phyloP scores from a whole-genome alignment of 1,140 invertebrate species.

The Hylaeus volcanicus region DNA sequence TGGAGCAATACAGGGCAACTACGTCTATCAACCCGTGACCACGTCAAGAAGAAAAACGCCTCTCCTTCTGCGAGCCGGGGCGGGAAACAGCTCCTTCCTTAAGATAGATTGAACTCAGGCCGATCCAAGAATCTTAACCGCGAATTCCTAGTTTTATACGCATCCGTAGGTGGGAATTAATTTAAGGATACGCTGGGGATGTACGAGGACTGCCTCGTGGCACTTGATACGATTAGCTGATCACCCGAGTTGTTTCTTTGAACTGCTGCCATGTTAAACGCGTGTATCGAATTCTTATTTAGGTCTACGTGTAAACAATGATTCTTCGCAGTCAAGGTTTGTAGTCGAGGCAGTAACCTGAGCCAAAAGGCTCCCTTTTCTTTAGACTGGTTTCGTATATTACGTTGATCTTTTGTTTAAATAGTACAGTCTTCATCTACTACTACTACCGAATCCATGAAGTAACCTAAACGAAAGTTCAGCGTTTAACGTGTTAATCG shows the following conservation, averaged over 20 bases:
- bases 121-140: neutral
- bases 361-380: neutral
- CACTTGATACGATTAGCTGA: conserved; percentile 1
- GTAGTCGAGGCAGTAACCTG: too few relatives aligned
- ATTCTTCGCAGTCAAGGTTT: too few relatives aligned
- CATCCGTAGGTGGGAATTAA: neutral
- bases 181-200: neutral
- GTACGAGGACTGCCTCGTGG: neutral
- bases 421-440: too few relatives aligned
- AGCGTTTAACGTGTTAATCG: too few relatives aligned
- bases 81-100: conserved; percentile 68
- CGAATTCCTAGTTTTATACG: conserved; percentile 37
- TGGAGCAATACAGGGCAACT: conserved; percentile 76
- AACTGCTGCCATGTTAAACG: too few relatives aligned
- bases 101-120: conserved; percentile 71
- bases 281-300: too few relatives aligned
- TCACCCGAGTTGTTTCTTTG: too few relatives aligned
- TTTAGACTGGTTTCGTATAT: too few relatives aligned
- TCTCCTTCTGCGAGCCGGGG: conserved; percentile 67
- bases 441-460: too few relatives aligned
- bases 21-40: conserved; percentile 77
- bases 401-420: too few relatives aligned
- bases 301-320: too few relatives aligned
- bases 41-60: conserved; percentile 75
- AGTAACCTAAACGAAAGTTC: too few relatives aligned